Conservation (phyloP, 1,140 invertebrate genomes). For the Oscheius sp. region DNA sequence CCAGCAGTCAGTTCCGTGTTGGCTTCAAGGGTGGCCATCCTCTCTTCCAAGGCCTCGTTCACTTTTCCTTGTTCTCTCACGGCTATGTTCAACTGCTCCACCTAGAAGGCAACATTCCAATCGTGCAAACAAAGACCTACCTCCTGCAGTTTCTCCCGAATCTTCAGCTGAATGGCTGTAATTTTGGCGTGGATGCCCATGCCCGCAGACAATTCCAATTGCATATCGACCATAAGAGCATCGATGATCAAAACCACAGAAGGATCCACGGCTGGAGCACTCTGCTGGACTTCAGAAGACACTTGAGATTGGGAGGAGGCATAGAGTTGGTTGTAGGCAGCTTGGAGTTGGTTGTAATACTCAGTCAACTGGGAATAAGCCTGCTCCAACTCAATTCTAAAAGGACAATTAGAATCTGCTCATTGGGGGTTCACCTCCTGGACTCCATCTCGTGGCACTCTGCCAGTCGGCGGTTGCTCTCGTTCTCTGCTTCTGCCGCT, state of each 20-base stretch:
- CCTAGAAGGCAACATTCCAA: background rate
- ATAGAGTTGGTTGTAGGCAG: conserved; percentile 34
- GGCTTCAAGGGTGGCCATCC: conserved; percentile 3
- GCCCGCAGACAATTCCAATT: background rate
- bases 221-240: background rate
- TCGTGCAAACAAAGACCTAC: background rate
- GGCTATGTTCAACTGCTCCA: conserved; percentile 18
- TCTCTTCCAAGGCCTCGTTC: background rate
- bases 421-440: background rate
- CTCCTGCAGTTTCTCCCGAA: conserved; percentile 2
- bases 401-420: background rate
- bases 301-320: conserved; percentile 2
- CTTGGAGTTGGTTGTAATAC: conserved; percentile 36
- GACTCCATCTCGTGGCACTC: conserved; percentile 37
- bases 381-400: conserved; percentile 31
- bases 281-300: background rate
- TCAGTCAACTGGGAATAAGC: conserved; percentile 26
- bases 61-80: conserved; percentile 14
- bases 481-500: conserved; percentile 35
- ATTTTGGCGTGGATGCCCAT: background rate
- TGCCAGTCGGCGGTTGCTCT: conserved; percentile 30
- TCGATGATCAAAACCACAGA: background rate
- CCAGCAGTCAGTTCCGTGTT: background rate
- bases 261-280: background rate
- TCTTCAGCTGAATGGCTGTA: background rate